phyloP scores from a whole-genome alignment of 1,140 invertebrate species.

The Nomia melanderi region DNA sequence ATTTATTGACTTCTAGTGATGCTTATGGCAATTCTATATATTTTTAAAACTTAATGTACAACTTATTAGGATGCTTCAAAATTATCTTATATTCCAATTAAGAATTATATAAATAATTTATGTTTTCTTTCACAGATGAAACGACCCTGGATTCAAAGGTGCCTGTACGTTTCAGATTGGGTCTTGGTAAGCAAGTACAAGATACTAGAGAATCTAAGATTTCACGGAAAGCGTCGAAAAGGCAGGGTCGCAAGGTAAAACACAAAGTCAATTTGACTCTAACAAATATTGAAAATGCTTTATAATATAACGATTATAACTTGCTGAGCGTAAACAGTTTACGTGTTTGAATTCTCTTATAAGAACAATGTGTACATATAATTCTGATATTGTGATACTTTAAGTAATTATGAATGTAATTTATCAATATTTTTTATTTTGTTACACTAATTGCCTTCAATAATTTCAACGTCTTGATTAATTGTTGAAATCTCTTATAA shows the following conservation, averaged over 20 bases:
- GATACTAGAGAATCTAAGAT: slow-evolving; percentile 69
- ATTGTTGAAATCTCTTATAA: neutral
- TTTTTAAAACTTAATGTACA: too few species aligned
- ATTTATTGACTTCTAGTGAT: too few species aligned
- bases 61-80: too few species aligned
- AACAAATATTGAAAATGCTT: slow-evolving; percentile 64
- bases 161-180: slow-evolving; percentile 71
- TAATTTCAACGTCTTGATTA: neutral
- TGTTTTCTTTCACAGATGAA: slow-evolving; percentile 64
- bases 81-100: too few species aligned
- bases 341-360: slow-evolving; percentile 25
- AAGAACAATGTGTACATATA: slow-evolving; percentile 26
- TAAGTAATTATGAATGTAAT: slow-evolving; percentile 1
- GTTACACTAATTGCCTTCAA: slow-evolving; percentile 16
- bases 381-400: slow-evolving; percentile 15
- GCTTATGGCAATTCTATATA: too few species aligned
- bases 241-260: slow-evolving; percentile 75
- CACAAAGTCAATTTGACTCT: slow-evolving; percentile 72
- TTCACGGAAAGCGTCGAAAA: slow-evolving; percentile 71
- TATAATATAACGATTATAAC: slow-evolving; percentile 60
- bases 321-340: slow-evolving; percentile 41
- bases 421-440: slow-evolving; percentile 18
- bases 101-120: neutral
- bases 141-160: slow-evolving; percentile 69
- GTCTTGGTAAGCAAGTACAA: slow-evolving; percentile 69